Base-by-base conservation (phyloP, 2,797 vertebrate genomes). In the Sparus aurata region DNA sequence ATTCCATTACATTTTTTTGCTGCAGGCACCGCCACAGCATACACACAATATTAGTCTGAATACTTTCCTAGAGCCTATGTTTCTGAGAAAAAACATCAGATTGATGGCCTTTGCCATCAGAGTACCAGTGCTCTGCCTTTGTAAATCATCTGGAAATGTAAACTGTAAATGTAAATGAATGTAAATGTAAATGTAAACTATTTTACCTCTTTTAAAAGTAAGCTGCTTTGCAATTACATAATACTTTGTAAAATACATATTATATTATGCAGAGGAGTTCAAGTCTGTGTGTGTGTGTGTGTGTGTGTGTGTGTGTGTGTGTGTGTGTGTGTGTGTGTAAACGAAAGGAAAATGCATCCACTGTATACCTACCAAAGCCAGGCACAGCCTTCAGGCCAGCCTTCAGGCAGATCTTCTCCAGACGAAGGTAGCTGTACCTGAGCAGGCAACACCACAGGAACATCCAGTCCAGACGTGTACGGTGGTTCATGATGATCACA, bases 401-500 rank as follows among this genome's bases (percentile, higher is more conserved):
- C 93, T 99, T 99, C 83, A 99, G 98, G 91, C 98, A 99, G 92
- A 99, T 96, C 95, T 99, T 99, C 92, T 99, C 97, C 94, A 98
- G 91, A 67, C 98, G 95, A 84, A 99, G 97, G 94, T 98, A 99
- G 96, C 98, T 99, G 91, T 97, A 98, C 89, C 98, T 95, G 89
- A 99, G 95, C 84, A 99, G 95, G 88, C 98, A 99, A 82, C 97
- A 98, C 98, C 98, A 99, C 12, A 99, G 94, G 88, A 99, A 99
- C 97, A 99, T 98, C 98, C 98, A 99, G 95, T 99, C 98, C 91
- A 99, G 96, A 25, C 98, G 96, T 0, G 98, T 99, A 22, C 98
- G 96, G 91, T 99, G 98, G 95, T 99, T 99, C 98, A 99, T 99
- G 82, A 99, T 97, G 83, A 99, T 99, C 80, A 99, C 97, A 66